These are phyloP conservation scores for Eueremaeus valkanovi DNA, from an alignment of 2,888 invertebrate species.

Conservation along the genomic window DNA sequence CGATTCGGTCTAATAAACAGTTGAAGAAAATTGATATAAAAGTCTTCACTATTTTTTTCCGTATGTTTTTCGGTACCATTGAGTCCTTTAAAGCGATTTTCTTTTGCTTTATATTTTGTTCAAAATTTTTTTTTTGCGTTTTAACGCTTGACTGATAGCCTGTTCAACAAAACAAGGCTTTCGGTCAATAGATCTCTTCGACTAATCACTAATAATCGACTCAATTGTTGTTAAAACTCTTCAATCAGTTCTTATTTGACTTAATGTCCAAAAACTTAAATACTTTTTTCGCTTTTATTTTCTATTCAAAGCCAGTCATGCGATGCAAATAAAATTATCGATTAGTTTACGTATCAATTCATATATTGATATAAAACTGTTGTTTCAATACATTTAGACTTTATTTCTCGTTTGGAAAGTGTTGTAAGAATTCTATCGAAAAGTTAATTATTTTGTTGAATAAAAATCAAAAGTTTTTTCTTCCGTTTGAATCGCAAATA, in stretches of 20 bases:
- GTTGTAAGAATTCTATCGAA: no score
- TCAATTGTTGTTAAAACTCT: no score
- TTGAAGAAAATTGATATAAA: not conserved
- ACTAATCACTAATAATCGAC: no score
- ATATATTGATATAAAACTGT: conserved; percentile 7
- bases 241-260: not conserved
- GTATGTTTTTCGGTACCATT: not conserved
- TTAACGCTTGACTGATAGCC: no score
- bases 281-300: not conserved
- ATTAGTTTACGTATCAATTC: no score
- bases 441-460: no score
- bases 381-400: not conserved
- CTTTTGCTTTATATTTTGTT: not conserved
- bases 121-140: no score
- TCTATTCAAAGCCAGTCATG: not conserved
- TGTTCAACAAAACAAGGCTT: no score
- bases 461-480: not conserved
- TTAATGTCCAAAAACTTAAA: not conserved
- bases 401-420: not conserved
- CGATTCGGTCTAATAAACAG: not conserved
- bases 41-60: not conserved
- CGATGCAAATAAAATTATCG: not conserved
- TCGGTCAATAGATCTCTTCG: no score
- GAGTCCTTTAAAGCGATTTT: not conserved
- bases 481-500: not conserved